Percentiles rank a stretch among this genome's conserved stretches.
Conservation (phyloP, 2,113 vertebrate species). For the Neotoma lepida region DNA sequence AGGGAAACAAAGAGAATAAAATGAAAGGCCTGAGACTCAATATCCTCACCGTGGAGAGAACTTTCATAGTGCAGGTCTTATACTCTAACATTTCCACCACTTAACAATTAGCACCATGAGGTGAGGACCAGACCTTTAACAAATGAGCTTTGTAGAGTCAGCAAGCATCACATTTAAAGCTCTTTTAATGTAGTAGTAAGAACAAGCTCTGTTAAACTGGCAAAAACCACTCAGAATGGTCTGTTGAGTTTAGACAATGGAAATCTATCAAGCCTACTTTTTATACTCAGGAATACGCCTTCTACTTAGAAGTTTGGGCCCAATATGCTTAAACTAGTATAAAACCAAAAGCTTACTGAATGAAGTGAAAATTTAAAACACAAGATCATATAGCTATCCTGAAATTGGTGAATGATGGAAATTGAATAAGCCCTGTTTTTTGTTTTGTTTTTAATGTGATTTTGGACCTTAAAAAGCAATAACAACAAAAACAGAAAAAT, state of each 20-base stretch:
- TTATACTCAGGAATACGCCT: background rate
- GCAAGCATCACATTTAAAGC: background rate
- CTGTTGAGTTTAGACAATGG: background rate
- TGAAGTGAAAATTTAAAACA: background rate
- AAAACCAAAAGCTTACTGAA: conserved; percentile 16
- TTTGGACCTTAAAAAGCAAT: background rate
- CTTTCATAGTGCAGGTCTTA: background rate
- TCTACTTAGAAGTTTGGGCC: background rate
- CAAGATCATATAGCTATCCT: conserved; percentile 10
- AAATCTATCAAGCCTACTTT: background rate
- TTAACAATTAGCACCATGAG: background rate
- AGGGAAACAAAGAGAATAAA: background rate
- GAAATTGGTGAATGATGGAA: background rate
- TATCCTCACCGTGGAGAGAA: background rate
- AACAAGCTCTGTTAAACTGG: background rate
- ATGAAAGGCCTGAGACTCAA: background rate
- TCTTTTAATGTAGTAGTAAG: background rate
- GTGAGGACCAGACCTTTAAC: background rate
- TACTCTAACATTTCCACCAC: background rate
- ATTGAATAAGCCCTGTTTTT: background rate
- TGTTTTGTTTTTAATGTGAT: background rate
- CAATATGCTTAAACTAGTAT: background rate
- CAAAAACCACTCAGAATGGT: background rate
- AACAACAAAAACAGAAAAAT: background rate
- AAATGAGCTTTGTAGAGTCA: background rate